Percentiles rank a stretch among this genome's conserved stretches.
phyloP scores from a whole-genome alignment of 2,888 invertebrate species.

The Augochlorella aurata region DNA sequence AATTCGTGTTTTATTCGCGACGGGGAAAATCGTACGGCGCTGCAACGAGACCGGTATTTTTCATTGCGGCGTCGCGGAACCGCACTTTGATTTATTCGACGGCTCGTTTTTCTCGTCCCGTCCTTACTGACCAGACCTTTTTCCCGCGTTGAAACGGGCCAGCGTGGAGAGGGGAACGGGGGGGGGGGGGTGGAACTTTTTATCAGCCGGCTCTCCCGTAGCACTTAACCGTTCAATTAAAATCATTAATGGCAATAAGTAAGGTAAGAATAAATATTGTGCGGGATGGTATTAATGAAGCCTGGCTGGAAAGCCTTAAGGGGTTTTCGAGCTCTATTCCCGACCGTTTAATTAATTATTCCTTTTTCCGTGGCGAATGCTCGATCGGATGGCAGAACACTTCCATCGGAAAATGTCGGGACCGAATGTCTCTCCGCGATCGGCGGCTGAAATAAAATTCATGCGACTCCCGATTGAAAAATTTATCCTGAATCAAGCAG shows the following conservation, averaged over 20 bases:
- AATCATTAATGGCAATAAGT: conserved; percentile 49
- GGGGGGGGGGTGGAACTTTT: not conserved
- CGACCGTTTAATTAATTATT: conserved; percentile 45
- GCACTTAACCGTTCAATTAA: conserved; percentile 43
- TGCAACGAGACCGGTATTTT: conserved; percentile 11
- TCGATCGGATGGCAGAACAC: not conserved
- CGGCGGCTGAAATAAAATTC: not conserved
- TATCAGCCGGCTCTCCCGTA: conserved; percentile 8
- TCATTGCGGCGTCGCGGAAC: not conserved
- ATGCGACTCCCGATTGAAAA: not conserved
- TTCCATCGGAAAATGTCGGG: not conserved
- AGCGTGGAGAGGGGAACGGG: conserved; percentile 4
- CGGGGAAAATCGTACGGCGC: not conserved
- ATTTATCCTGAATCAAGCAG: not conserved
- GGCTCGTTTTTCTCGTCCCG: not conserved
- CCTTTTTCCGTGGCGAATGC: conserved; percentile 1
- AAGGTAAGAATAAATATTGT: conserved; percentile 47
- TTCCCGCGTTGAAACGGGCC: not conserved
- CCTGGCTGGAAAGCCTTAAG: conserved; percentile 18
- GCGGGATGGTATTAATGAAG: conserved; percentile 38
- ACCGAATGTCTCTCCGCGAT: not conserved
- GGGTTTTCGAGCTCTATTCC: conserved; percentile 14
- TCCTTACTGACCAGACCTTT: not conserved
- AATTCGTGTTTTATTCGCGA: not conserved
- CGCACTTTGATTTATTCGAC: conserved; percentile 22